Conservation (phyloP, 2,797 vertebrate species). For the Cryptoblepharus egeriae region DNA sequence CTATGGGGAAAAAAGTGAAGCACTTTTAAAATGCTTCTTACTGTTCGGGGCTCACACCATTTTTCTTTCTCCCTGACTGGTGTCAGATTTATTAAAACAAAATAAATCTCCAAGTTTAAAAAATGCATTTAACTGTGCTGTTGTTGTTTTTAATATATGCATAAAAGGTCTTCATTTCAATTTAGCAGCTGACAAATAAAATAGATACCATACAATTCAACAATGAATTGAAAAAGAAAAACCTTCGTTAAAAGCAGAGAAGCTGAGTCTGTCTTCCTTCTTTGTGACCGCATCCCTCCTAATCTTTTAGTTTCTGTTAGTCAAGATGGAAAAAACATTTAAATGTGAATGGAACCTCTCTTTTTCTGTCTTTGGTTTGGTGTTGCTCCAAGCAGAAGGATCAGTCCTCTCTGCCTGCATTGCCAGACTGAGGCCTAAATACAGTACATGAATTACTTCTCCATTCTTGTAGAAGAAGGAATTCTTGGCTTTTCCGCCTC, state of each 20-base stretch:
- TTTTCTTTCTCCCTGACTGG: slow-evolving; percentile 76
- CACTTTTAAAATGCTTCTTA: slow-evolving; percentile 58
- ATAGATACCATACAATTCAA: slow-evolving; percentile 23
- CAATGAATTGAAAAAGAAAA: slow-evolving; percentile 8
- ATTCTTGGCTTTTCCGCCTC: slow-evolving; percentile 8
- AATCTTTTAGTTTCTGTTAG: slow-evolving; percentile 37
- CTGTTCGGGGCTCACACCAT: slow-evolving; percentile 66
- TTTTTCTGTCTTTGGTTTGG: not conserved
- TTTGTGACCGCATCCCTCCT: not conserved
- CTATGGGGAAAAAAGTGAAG: slow-evolving; percentile 56
- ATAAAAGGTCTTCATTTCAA: slow-evolving; percentile 40
- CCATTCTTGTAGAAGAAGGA: slow-evolving; percentile 9
- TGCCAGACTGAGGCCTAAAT: not conserved
- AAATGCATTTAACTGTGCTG: slow-evolving; percentile 71
- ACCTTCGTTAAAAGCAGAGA: not conserved
- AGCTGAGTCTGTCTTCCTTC: slow-evolving; percentile 15
- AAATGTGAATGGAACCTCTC: not conserved
- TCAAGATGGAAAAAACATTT: not conserved
- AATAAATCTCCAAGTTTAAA: slow-evolving; percentile 82
- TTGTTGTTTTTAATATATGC: slow-evolving; percentile 60
- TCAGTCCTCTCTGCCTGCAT: not conserved
- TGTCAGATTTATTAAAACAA: slow-evolving; percentile 82
- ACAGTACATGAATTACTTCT: not conserved
- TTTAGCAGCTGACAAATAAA: slow-evolving; percentile 39
- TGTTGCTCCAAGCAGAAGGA: not conserved